Percentiles rank a stretch among this genome's conserved stretches.
Evolutionary conservation across 2,113 vertebrate genomes (phyloP).

Genomic region (Gulo gulo): DNA sequence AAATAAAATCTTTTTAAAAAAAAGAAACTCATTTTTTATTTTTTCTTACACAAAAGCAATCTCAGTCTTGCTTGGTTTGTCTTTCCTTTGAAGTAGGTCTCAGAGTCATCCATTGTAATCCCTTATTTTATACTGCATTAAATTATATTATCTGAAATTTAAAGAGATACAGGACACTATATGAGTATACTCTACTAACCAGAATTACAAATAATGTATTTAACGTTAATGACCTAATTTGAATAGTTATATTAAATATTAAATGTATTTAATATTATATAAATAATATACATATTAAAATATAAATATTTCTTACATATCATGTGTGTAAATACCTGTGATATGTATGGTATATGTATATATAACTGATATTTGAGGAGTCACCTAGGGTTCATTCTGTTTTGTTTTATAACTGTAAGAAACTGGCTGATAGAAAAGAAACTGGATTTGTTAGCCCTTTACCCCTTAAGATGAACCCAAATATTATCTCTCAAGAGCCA

Average conservation of each 20-base stretch:
- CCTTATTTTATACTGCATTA: not conserved
- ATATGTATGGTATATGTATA: not conserved
- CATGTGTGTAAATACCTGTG: not conserved
- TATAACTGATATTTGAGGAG: not conserved
- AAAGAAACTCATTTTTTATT: not conserved
- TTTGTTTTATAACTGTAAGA: slow-evolving; percentile 74
- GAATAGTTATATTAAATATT: not conserved
- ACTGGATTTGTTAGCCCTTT: slow-evolving; percentile 59
- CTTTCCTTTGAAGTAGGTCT: slow-evolving; percentile 10
- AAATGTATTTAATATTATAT: not conserved
- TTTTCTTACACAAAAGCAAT: not conserved
- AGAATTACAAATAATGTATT: slow-evolving; percentile 1
- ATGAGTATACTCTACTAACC: not conserved
- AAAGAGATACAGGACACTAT: not conserved
- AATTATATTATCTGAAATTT: slow-evolving; percentile 39
- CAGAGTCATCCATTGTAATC: not conserved
- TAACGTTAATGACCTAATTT: slow-evolving; percentile 14
- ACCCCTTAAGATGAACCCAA: slow-evolving; percentile 46
- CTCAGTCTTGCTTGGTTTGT: slow-evolving; percentile 26
- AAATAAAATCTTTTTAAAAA: no score
- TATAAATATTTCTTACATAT: not conserved
- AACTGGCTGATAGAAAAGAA: slow-evolving; percentile 62
- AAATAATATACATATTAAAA: not conserved
- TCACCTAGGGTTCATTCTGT: not conserved
- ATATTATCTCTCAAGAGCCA: slow-evolving; percentile 48